Conservation (phyloP, 2,888 invertebrate species). For the Dione juno region DNA sequence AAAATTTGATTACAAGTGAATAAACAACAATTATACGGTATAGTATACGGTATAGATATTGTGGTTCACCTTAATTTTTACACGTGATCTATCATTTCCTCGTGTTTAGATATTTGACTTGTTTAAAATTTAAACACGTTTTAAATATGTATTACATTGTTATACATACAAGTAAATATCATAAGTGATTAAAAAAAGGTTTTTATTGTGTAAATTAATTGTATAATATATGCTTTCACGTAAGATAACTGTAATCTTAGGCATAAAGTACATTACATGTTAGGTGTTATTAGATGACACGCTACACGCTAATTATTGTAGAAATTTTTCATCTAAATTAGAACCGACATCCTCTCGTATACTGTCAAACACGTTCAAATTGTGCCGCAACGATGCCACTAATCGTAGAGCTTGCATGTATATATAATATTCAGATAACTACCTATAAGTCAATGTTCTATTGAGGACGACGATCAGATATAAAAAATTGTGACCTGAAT, state of each 20-base stretch:
- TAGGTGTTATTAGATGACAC: too few relatives aligned
- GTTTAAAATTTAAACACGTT: slow-evolving; percentile 38
- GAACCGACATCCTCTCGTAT: not conserved
- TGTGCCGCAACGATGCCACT: not conserved
- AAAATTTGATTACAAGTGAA: not conserved
- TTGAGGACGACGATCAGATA: slow-evolving; percentile 15
- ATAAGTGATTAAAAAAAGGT: not conserved
- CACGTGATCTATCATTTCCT: slow-evolving; percentile 36
- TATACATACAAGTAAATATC: not conserved
- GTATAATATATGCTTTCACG: too few relatives aligned
- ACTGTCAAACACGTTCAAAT: not conserved
- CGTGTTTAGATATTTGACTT: slow-evolving; percentile 25
- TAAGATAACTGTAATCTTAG: too few relatives aligned
- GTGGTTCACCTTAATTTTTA: slow-evolving; percentile 23
- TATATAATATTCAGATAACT: not conserved
- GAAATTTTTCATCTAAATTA: too few relatives aligned
- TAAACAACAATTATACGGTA: not conserved
- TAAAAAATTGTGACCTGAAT: slow-evolving; percentile 21
- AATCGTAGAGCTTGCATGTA: not conserved
- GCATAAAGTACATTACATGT: too few relatives aligned
- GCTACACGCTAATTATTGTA: too few relatives aligned
- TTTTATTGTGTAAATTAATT: not conserved
- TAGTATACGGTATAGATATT: not conserved
- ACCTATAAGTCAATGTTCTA: not conserved
- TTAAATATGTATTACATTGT: not conserved